Percentiles rank a stretch among this genome's conserved stretches.
Conservation (phyloP, 2,888 invertebrate species). For the Melieria picta region DNA sequence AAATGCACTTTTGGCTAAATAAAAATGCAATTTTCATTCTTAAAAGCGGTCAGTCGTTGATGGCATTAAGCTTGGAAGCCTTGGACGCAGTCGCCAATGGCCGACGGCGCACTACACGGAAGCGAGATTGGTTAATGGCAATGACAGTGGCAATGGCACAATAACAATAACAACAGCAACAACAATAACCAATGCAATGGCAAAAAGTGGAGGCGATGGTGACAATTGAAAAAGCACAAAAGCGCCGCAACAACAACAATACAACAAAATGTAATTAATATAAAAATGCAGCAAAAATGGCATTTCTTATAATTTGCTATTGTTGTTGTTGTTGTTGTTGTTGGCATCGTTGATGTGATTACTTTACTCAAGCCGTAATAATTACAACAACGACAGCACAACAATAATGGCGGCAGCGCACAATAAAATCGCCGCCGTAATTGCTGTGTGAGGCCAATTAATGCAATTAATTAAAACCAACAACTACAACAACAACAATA, state of each 20-base stretch:
- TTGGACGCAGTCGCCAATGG: no score
- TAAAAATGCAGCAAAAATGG: background rate
- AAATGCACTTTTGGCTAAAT: background rate
- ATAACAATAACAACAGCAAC: no score
- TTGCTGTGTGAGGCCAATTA: constrained; percentile 31
- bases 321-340: background rate
- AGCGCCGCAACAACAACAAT: background rate
- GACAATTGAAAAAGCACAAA: background rate
- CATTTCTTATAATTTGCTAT: background rate
- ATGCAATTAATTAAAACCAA: constrained; percentile 29
- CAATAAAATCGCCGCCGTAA: background rate
- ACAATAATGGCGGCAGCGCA: background rate
- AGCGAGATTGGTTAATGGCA: no score
- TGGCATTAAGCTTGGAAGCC: no score
- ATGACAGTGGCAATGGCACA: no score
- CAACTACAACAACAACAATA: constrained; percentile 13
- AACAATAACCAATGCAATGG: background rate
- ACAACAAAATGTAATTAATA: constrained; percentile 6
- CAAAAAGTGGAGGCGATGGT: background rate
- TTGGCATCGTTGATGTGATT: constrained; percentile 1
- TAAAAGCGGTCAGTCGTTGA: no score
- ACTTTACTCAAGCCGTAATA: background rate
- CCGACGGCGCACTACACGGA: no score
- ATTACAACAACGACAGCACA: background rate
- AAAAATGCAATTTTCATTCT: background rate